phyloP scores from a whole-genome alignment of 2,888 invertebrate genomes.

The Leucophenga montana region DNA sequence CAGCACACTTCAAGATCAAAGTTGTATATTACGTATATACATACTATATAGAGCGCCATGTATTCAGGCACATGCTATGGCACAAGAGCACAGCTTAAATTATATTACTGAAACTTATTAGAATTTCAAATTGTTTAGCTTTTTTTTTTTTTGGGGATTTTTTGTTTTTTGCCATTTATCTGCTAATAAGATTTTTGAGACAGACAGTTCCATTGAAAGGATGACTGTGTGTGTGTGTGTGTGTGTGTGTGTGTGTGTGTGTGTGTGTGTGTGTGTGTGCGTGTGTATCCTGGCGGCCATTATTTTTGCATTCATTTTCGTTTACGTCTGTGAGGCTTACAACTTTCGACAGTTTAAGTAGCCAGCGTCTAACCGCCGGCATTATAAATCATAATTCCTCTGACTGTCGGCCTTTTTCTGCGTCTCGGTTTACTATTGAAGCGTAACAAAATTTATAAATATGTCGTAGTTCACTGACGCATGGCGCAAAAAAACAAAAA shows the following conservation, averaged over 20 bases:
- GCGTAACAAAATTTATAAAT: constrained; percentile 20
- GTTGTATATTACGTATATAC: too few relatives aligned
- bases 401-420: constrained; percentile 12
- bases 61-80: too few relatives aligned
- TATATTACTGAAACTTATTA: constrained; percentile 17
- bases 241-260: constrained; percentile 34
- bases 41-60: too few relatives aligned
- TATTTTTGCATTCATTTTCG: constrained; percentile 66
- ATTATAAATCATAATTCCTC: constrained; percentile 61
- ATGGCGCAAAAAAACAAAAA: neutral
- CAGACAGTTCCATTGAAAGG: neutral
- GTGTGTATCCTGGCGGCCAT: constrained; percentile 51
- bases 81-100: constrained; percentile 10
- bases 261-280: constrained; percentile 42
- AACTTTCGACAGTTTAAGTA: constrained; percentile 68
- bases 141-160: neutral
- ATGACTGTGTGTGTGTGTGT: constrained; percentile 25
- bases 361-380: constrained; percentile 38
- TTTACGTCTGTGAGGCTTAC: constrained; percentile 47
- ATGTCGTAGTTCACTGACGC: neutral
- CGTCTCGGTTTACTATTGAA: constrained; percentile 14
- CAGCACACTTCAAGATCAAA: neutral
- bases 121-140: constrained; percentile 17
- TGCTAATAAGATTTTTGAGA: constrained; percentile 24
- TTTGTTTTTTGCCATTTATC: constrained; percentile 12